Percentiles rank a stretch among this genome's conserved stretches.
Conservation (phyloP, 2,888 invertebrate genomes). For the Chrysomela aeneicollis region DNA sequence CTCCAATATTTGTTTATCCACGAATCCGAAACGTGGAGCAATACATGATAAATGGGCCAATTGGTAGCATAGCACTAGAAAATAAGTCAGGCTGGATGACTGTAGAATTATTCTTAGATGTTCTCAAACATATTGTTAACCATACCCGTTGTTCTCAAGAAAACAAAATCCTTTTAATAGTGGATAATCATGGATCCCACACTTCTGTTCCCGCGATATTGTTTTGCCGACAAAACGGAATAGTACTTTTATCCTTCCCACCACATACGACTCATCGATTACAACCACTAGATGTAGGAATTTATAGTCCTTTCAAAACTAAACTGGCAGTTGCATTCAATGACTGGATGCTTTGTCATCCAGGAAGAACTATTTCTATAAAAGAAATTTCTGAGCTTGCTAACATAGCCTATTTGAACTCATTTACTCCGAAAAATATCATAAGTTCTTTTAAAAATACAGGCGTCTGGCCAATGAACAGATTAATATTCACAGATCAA, state of each 20-base stretch:
- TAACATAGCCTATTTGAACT: slow-evolving; percentile 2
- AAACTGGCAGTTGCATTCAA: slow-evolving; percentile 22
- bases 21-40: not conserved
- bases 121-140: slow-evolving; percentile 7
- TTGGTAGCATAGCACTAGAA: not conserved
- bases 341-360: slow-evolving; percentile 28
- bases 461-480: slow-evolving; percentile 18
- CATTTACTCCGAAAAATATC: slow-evolving; percentile 19
- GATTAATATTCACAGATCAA: slow-evolving; percentile 17
- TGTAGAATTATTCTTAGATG: slow-evolving; percentile 12
- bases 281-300: slow-evolving; percentile 35
- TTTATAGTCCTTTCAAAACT: slow-evolving; percentile 33
- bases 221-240: slow-evolving; percentile 46
- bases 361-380: slow-evolving; percentile 22
- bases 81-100: slow-evolving; percentile 19
- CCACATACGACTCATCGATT: slow-evolving; percentile 25
- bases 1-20: slow-evolving; percentile 8
- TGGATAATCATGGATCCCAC: too few species aligned
- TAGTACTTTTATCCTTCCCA: slow-evolving; percentile 51
- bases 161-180: too few species aligned
- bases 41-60: not conserved
- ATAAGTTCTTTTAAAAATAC: too few species aligned
- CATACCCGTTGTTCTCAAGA: too few species aligned
- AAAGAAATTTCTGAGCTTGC: slow-evolving; percentile 17
- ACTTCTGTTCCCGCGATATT: not conserved